Conservation (phyloP, 2,113 vertebrate species). For the Columbina picui region DNA sequence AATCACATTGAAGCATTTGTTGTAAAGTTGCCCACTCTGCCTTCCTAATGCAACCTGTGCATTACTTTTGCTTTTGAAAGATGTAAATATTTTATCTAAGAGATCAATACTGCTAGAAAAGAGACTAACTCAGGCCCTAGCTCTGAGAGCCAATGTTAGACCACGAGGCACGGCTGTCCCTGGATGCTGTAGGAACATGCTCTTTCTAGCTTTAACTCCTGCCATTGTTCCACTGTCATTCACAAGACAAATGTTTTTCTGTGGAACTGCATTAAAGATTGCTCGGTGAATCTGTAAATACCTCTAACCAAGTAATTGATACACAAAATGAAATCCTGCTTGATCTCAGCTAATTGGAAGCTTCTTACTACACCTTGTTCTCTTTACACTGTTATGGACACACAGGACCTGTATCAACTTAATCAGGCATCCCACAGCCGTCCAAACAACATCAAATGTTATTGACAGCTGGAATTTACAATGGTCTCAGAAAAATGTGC, state of each 20-base stretch:
- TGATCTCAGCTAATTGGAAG: not conserved
- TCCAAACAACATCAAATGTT: not conserved
- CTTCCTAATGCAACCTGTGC: not conserved
- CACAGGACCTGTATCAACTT: not conserved
- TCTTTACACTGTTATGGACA: not conserved
- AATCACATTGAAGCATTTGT: not conserved
- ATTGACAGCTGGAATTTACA: not conserved
- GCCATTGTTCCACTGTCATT: not conserved
- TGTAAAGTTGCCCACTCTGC: not conserved
- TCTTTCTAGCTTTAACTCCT: not conserved
- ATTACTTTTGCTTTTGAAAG: not conserved
- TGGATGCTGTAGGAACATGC: rapidly evolving
- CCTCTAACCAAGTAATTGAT: not conserved
- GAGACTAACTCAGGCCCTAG: not conserved
- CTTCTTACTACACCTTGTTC: not conserved
- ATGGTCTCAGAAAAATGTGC: not conserved
- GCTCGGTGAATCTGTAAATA: not conserved
- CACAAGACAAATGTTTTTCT: not conserved
- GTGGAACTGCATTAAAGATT: not conserved
- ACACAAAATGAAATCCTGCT: not conserved
- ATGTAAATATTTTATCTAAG: not conserved
- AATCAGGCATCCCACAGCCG: not conserved
- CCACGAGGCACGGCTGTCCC: not conserved
- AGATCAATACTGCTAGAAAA: not conserved
- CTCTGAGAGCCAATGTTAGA: too few species aligned